Percentiles rank a stretch among this genome's conserved stretches.
Evolutionary conservation across 2,113 vertebrate species (phyloP).

Genomic region (Tursiops truncatus): DNA sequence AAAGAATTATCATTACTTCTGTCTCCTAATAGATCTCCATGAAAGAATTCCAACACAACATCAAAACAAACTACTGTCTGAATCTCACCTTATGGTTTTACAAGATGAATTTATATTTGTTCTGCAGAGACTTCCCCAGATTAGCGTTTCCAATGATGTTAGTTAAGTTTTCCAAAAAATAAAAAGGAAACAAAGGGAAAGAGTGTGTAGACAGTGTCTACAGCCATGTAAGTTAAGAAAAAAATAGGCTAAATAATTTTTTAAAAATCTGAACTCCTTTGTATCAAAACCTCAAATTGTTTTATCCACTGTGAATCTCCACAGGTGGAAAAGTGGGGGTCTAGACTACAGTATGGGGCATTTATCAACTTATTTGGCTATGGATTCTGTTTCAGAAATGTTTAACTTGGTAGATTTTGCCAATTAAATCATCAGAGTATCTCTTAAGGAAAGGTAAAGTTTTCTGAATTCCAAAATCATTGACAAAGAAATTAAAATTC

Average conservation of each 20-base stretch:
- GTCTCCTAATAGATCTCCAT: neutral
- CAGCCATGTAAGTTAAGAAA: neutral
- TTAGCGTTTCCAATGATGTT: neutral
- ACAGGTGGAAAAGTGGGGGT: neutral
- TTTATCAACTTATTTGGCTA: conserved; percentile 23
- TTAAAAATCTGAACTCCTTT: neutral
- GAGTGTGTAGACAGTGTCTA: neutral
- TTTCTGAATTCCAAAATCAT: conserved; percentile 13
- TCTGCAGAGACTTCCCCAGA: conserved; percentile 11
- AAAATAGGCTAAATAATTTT: neutral
- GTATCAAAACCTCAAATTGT: neutral
- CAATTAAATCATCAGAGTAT: conserved; percentile 13
- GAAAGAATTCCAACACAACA: neutral
- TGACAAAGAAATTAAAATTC: conserved; percentile 27
- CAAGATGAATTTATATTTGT: neutral
- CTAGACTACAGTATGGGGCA: neutral
- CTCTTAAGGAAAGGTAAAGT: neutral
- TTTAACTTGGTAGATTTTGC: neutral
- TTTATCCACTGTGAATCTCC: neutral
- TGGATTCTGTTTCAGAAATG: conserved; percentile 2
- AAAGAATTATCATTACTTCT: neutral
- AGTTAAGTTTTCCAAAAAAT: neutral
- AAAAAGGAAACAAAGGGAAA: neutral
- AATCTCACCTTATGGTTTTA: neutral
- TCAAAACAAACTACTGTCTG: neutral